Conservation (phyloP, 2,113 vertebrate species). For the Hydrochoerus hydrochaeris region DNA sequence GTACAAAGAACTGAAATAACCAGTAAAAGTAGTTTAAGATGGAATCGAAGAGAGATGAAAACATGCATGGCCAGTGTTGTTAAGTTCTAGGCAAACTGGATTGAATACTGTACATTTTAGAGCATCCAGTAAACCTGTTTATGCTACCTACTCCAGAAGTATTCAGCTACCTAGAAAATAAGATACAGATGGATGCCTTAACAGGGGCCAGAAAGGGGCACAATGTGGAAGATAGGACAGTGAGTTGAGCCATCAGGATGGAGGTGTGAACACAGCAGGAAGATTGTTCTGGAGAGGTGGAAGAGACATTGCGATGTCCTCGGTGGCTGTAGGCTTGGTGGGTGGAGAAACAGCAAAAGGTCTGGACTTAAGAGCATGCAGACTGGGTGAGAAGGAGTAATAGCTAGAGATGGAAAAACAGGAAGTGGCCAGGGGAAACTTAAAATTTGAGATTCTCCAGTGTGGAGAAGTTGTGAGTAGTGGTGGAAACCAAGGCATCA, state of each 20-base stretch:
- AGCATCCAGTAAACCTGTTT: not conserved
- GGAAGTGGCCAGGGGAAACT: not conserved
- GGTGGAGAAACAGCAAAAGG: not conserved
- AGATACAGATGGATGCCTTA: not conserved
- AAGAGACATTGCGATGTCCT: not conserved
- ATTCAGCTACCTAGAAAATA: not conserved
- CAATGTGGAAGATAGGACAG: not conserved
- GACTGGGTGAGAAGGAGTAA: not conserved
- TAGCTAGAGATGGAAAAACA: not conserved
- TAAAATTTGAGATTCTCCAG: not conserved
- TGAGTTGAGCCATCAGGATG: not conserved
- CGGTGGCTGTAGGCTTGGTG: not conserved
- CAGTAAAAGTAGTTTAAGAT: not conserved
- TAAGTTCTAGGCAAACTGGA: not conserved
- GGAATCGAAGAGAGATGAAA: not conserved
- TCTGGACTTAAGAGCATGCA: not conserved
- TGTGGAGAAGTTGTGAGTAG: not conserved
- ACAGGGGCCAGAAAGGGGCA: not conserved
- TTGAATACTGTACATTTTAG: not conserved
- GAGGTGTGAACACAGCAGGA: not conserved
- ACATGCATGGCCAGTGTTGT: not conserved
- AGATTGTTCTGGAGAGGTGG: not conserved
- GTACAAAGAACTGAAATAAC: not conserved
- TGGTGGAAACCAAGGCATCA: not conserved
- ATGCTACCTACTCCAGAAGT: not conserved